A percentile compares a stretch with the other conserved stretches of the same genome.
Evolutionary conservation across 2,888 invertebrate genomes (phyloP).

Genomic region (Axea sp.): DNA sequence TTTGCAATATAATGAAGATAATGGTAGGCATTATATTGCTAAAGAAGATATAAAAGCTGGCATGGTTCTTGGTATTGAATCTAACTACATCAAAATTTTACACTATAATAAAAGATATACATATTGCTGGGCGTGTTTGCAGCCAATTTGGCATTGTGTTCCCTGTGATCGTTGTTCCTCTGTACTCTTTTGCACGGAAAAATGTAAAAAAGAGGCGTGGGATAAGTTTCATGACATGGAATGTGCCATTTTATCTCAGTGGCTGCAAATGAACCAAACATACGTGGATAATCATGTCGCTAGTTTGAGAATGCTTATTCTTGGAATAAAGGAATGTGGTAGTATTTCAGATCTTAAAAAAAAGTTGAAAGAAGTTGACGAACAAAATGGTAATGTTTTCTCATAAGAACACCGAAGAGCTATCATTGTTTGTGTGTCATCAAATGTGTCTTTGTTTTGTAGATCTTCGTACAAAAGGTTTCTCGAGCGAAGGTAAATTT

Average conservation of each 20-base stretch:
- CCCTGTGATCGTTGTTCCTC: slow-evolving; percentile 43
- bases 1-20: too few relatives aligned
- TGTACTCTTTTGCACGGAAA: background rate
- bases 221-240: background rate
- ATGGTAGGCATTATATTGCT: too few relatives aligned
- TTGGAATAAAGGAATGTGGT: background rate
- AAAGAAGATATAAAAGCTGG: too few relatives aligned
- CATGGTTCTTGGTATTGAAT: background rate
- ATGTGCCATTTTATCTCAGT: background rate
- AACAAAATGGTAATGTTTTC: background rate
- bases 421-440: too few relatives aligned
- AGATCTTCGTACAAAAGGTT: too few relatives aligned
- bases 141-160: slow-evolving; percentile 22
- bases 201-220: slow-evolving; percentile 3
- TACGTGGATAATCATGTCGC: too few relatives aligned
- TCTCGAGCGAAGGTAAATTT: too few relatives aligned
- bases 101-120: background rate
- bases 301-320: background rate
- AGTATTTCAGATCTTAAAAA: background rate
- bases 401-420: too few relatives aligned
- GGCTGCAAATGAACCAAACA: too few relatives aligned
- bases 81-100: background rate
- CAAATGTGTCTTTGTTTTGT: too few relatives aligned
- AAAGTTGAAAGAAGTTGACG: background rate
- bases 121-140: background rate